Percentiles rank a stretch among this genome's conserved stretches.
Evolutionary conservation across 2,113 vertebrate species (phyloP).

Genomic region (Setophaga petechia): DNA sequence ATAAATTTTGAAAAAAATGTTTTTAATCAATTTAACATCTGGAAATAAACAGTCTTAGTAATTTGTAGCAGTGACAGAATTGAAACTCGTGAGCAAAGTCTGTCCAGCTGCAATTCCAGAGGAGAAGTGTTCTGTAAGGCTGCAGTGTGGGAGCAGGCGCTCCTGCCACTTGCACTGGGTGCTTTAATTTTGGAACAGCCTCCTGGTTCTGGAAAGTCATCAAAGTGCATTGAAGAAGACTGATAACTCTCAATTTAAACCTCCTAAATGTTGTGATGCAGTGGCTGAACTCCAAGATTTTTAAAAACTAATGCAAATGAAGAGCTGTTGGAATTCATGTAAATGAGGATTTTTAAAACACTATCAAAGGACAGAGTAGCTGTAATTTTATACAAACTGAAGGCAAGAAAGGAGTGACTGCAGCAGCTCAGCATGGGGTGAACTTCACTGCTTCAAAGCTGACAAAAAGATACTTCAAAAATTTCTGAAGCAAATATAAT

Average conservation of each 20-base stretch:
- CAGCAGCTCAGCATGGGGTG: background rate
- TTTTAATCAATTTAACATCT: slow-evolving; percentile 3
- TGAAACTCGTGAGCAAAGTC: slow-evolving; percentile 29
- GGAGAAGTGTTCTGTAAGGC: background rate
- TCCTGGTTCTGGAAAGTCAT: background rate
- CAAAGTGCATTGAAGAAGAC: background rate
- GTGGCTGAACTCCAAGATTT: background rate
- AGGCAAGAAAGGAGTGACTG: background rate
- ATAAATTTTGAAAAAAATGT: background rate
- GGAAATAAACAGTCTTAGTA: background rate
- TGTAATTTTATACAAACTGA: background rate
- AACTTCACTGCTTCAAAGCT: background rate
- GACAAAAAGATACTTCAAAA: background rate
- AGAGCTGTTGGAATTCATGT: background rate
- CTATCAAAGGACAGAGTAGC: background rate
- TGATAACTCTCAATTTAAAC: background rate
- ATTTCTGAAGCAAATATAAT: background rate
- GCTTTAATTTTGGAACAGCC: background rate
- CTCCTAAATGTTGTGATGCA: background rate
- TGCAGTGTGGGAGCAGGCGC: background rate
- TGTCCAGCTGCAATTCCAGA: background rate
- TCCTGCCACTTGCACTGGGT: background rate
- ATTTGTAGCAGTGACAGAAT: background rate
- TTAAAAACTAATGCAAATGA: background rate
- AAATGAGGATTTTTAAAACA: background rate